Base-by-base conservation (phyloP, 2,113 vertebrate genomes). In the Hyaena hyaena region DNA sequence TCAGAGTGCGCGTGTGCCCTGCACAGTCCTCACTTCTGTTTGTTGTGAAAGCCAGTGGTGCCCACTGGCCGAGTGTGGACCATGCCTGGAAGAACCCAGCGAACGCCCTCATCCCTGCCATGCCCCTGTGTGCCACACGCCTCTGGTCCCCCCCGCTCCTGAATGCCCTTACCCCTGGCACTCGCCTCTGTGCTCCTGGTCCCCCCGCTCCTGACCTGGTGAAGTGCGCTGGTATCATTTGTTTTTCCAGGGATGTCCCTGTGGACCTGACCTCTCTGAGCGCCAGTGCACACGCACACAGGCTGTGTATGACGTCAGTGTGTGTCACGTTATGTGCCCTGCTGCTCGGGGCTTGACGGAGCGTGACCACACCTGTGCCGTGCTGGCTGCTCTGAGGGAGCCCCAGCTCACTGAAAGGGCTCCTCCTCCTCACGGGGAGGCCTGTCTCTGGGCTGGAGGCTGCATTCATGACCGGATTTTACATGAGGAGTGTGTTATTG, bases 1-100 rank as follows among this genome's bases (percentile, higher is more conserved):
- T 65, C 26, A 19, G 26, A 6, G 10, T 73, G 35, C 9, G 12
- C 8, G 0, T 2, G 24, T 5, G 10, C 19, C 33, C 48, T 11
- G 4, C 4, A 31, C 19, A 3, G 48, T 7, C 12, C 31, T 63
- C 63, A 17, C 31, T 19, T 43, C 48, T 5, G 15, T 82, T 9
- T 12, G 35, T 16, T 50, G 61, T 65, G 33, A 19, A 55, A 35
- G 31, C 43, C 35, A 6, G 0, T 33, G 7, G 6, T 23, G 15
- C n/a, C 55, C 1, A 12, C 48, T 83, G 35, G 24, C 55, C 15
- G 43, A 23, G 14, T 10, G 43, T 14, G 26, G 74, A 74, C 71
- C 7, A 1, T 48, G 43, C 74, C 74, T 17, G 43, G 74, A 77
- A 15, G 43, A 26, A 15, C 15, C 73, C 7, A 7, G 24, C 26